Evolutionary conservation across 2,888 invertebrate genomes (phyloP), one percentile per base, ranked within the genome.

Genomic region (Torymus tubicola): DNA sequence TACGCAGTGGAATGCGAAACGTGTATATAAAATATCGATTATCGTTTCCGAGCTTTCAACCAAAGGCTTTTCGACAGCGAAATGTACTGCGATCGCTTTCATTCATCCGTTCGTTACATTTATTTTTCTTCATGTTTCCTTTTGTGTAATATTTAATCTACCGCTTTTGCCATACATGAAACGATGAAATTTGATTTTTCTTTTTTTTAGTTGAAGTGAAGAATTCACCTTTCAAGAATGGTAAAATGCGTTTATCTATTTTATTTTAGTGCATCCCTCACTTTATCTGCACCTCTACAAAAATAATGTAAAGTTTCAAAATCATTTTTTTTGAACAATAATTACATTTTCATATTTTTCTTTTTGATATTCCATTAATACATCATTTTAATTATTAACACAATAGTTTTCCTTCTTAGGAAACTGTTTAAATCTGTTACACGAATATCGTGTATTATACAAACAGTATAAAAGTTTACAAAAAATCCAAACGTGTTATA

Each of bases 401-500:
- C 14, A 78, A 78, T 69, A 81, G 75, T 76, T 84, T 80, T 80
- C 72, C 55, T 78, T 60, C 57, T 77, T 53, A 63, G 70, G 73
- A 77, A 75, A 79, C 64, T 71, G 60, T 72, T 74, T 72, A 77
- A 65, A 74, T 74, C 78, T 65, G 60, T 77, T 78, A 82, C 82
- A 80, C 78, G 80, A 78, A 78, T 72, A 72, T 82, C 78, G 80
- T 75, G 80, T 68, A 74, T 80, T 58, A 75, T 80, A 82, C 67
- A 82, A 82, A 75, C 73, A 82, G 82, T 82, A 82, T 82, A 74
- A 82, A 82, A 82, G 75, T 78, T 78, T 82, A 80, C 77, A 80
- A 82, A 82, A 82, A 80, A 82, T 78, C 60, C 60, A 80, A 80
- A 82, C 60, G 60, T 75, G 64, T 72, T 74, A 74, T 82, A 82